A percentile compares a stretch with the other conserved stretches of the same genome.
Evolutionary conservation across 2,113 vertebrate species (phyloP).

Genomic region (Rattus norvegicus): DNA sequence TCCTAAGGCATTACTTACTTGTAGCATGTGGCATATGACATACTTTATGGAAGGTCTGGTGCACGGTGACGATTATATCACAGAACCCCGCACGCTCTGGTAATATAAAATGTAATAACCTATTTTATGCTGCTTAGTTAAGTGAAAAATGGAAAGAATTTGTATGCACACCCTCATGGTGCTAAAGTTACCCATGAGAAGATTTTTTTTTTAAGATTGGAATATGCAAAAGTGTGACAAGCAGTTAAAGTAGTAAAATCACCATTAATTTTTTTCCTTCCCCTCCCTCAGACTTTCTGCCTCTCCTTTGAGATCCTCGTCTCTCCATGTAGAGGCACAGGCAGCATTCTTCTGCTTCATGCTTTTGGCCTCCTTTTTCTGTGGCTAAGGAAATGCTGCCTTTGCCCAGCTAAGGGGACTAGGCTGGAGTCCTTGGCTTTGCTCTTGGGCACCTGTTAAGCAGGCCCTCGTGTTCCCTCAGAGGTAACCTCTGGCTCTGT

Average conservation of each 20-base stretch:
- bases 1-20: not conserved
- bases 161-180: not conserved
- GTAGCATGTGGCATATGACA: not conserved
- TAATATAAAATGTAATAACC: slow-evolving; percentile 7
- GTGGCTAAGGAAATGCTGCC: not conserved
- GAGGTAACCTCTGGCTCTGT: slow-evolving; percentile 52
- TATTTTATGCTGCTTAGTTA: slow-evolving; percentile 21
- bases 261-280: not conserved
- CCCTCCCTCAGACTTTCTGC: not conserved
- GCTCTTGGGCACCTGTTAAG: not conserved
- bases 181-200: not conserved
- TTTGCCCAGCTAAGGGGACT: not conserved
- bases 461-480: not conserved
- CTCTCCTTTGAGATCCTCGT: not conserved
- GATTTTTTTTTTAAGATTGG: not conserved
- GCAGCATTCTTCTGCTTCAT: not conserved
- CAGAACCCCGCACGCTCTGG: not conserved
- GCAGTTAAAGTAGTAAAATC: slow-evolving; percentile 12
- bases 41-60: not conserved
- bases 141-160: slow-evolving; percentile 23
- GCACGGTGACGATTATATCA: not conserved
- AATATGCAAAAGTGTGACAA: not conserved
- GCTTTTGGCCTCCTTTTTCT: not conserved
- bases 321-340: not conserved
- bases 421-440: not conserved